Evolutionary conservation across 2,113 vertebrate genomes (phyloP).

Genomic region (Tragelaphus buxtoni): DNA sequence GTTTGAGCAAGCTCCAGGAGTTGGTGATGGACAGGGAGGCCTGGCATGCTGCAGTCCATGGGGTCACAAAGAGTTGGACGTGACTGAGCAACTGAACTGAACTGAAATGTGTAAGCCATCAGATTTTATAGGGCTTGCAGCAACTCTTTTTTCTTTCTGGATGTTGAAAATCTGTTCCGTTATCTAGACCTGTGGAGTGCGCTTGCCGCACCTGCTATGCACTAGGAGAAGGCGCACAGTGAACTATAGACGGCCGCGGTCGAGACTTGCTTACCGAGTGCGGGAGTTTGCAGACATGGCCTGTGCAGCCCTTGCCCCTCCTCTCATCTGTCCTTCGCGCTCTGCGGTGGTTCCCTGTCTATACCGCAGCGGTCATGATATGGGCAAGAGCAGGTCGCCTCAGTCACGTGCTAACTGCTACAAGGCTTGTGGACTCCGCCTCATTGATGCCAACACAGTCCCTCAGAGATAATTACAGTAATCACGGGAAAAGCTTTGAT

Average conservation of each 20-base stretch:
- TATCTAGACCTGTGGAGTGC: no score
- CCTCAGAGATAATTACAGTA: not conserved
- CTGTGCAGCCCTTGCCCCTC: accelerated
- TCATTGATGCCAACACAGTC: not conserved
- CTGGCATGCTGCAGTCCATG: not conserved
- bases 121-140: not conserved
- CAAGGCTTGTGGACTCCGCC: not conserved
- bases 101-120: not conserved
- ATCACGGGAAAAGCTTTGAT: not conserved
- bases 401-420: not conserved
- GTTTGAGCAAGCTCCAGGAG: not conserved
- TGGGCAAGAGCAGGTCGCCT: no score
- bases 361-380: not conserved
- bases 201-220: accelerated
- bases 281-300: accelerated
- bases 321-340: accelerated
- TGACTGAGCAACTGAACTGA: not conserved
- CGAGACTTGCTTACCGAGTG: accelerated
- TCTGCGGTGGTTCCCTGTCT: not conserved
- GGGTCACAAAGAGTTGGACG: not conserved
- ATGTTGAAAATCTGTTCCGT: accelerated
- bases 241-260: accelerated
- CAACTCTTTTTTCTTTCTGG: not conserved
- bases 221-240: accelerated
- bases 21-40: not conserved